These are phyloP conservation scores for Battus philenor DNA, from an alignment of 1,140 invertebrate genomes.

Conservation along the genomic window DNA sequence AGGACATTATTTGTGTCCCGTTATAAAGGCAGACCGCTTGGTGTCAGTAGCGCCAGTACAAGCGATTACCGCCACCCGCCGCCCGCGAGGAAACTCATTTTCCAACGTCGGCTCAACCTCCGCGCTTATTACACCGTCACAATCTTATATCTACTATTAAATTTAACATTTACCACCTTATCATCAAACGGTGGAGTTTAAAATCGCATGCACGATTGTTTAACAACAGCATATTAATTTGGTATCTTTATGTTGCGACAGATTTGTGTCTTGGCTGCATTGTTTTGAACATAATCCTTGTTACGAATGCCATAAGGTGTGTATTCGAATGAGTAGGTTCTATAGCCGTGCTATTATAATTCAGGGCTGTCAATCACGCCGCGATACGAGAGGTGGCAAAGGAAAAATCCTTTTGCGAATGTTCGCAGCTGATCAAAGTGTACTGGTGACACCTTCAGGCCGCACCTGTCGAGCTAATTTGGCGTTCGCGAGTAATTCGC, in stretches of 20 bases:
- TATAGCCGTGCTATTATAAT: constrained; percentile 34
- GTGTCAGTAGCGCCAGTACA: too few species aligned
- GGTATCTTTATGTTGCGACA: constrained; percentile 24
- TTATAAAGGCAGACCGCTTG: too few species aligned
- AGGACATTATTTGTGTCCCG: too few species aligned
- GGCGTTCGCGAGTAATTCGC: constrained; percentile 23
- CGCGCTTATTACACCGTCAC: constrained; percentile 50
- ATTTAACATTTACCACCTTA: constrained; percentile 2
- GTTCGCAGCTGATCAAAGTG: constrained; percentile 58
- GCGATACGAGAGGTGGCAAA: constrained; percentile 59
- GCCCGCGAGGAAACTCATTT: constrained; percentile 67
- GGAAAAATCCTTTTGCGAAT: constrained; percentile 66
- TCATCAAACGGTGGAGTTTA: not conserved
- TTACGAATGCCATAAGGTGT: constrained; percentile 16
- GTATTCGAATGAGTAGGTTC: constrained; percentile 1
- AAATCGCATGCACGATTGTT: not conserved
- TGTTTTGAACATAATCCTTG: constrained; percentile 10
- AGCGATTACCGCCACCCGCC: constrained; percentile 17
- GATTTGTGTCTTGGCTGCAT: constrained; percentile 12
- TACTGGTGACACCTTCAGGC: constrained; percentile 43
- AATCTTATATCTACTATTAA: constrained; percentile 10
- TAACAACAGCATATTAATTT: not conserved
- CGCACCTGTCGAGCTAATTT: constrained; percentile 58
- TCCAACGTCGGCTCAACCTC: constrained; percentile 57
- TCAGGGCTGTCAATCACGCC: constrained; percentile 63